Percentiles rank a stretch among this genome's conserved stretches.
Evolutionary conservation across 2,113 vertebrate genomes (phyloP).

Genomic region (Dromiciops gliroides): DNA sequence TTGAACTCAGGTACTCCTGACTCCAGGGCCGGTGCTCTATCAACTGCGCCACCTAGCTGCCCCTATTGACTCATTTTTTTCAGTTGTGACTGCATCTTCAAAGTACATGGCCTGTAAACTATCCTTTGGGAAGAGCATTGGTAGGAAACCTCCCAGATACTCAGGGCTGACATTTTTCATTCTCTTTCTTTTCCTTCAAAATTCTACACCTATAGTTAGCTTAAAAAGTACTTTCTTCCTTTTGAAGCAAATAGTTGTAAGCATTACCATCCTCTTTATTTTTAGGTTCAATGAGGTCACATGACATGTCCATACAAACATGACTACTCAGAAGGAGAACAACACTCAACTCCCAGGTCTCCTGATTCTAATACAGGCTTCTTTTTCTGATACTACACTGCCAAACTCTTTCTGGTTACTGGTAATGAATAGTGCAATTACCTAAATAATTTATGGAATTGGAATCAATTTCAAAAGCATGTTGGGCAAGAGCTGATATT

Average conservation of each 20-base stretch:
- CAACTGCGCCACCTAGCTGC: too few relatives aligned
- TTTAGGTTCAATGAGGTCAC: not conserved
- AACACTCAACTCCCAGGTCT: not conserved
- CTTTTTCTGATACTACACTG: not conserved
- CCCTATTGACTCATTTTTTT: too few relatives aligned
- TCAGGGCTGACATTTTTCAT: not conserved
- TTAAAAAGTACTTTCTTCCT: not conserved
- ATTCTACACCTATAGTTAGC: not conserved
- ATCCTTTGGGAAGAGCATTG: not conserved
- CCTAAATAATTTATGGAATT: not conserved
- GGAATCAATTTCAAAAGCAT: not conserved
- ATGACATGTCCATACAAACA: not conserved
- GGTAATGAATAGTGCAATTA: not conserved
- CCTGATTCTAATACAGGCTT: not conserved
- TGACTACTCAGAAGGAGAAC: not conserved
- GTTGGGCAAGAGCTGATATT: not conserved
- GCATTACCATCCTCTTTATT: not conserved
- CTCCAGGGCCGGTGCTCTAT: too few relatives aligned
- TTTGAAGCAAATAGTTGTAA: not conserved
- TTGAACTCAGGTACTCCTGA: too few relatives aligned
- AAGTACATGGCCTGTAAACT: not conserved
- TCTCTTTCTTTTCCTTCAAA: not conserved
- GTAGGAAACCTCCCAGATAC: not conserved
- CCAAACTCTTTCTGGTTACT: not conserved
- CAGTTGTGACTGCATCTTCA: not conserved